Evolutionary conservation across 2,113 vertebrate genomes (phyloP).

Genomic region (Scatophagus argus): DNA sequence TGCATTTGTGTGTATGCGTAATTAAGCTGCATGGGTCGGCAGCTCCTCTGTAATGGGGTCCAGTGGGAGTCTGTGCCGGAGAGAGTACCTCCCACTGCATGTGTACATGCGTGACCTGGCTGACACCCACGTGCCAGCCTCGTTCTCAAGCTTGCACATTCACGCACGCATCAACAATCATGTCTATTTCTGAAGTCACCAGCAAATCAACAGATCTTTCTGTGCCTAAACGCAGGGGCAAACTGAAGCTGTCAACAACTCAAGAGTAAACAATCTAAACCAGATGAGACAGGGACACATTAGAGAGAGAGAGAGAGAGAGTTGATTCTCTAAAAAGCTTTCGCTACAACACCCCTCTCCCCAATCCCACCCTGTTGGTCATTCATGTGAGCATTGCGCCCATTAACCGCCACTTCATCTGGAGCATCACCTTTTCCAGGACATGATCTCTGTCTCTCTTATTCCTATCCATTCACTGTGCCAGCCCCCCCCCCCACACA

Average conservation of each 20-base stretch:
- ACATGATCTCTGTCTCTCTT: slow-evolving; percentile 30
- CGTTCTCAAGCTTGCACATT: slow-evolving; percentile 54
- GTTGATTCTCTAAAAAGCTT: slow-evolving; percentile 45
- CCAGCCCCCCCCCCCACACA: no score
- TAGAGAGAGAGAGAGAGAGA: slow-evolving; percentile 23
- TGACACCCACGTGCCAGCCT: slow-evolving; percentile 66
- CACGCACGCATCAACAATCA: slow-evolving; percentile 54
- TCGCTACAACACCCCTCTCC: not conserved
- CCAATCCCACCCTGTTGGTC: slow-evolving; percentile 16
- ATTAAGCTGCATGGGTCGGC: slow-evolving; percentile 68
- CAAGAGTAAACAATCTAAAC: slow-evolving; percentile 49
- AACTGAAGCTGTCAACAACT: slow-evolving; percentile 57
- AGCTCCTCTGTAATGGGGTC: slow-evolving; percentile 83
- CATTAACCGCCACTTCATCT: slow-evolving; percentile 59
- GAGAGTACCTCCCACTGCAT: slow-evolving; percentile 62
- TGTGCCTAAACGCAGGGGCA: not conserved
- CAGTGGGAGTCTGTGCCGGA: slow-evolving; percentile 73
- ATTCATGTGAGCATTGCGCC: slow-evolving; percentile 50
- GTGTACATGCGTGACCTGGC: slow-evolving; percentile 75
- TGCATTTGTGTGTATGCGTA: slow-evolving; percentile 50
- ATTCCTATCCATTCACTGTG: slow-evolving; percentile 46
- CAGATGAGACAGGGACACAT: slow-evolving; percentile 44
- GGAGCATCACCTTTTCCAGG: slow-evolving; percentile 47
- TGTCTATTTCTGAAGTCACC: slow-evolving; percentile 63
- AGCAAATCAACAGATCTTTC: slow-evolving; percentile 47